phyloP scores from a whole-genome alignment of 2,113 vertebrate species.

The Semicossyphus pulcher region DNA sequence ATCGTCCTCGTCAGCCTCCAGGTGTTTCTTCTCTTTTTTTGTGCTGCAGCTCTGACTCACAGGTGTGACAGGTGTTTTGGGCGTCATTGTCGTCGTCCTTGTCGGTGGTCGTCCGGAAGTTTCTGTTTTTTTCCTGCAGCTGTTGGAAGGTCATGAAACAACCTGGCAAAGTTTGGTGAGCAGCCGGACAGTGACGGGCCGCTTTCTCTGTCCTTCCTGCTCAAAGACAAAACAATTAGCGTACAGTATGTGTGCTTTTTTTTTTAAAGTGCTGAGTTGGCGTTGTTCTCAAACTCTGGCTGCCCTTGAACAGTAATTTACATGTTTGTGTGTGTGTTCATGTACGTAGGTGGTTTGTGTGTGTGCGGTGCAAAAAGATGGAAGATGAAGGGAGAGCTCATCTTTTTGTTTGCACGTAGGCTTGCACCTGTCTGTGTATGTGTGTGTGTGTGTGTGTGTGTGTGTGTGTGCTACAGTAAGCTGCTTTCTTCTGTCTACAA shows the following conservation, averaged over 20 bases:
- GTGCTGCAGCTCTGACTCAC: constrained; percentile 25
- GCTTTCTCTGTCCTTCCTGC: background rate
- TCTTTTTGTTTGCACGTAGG: background rate
- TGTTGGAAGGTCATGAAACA: constrained; percentile 8
- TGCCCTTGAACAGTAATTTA: constrained; percentile 61
- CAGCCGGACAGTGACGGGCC: background rate
- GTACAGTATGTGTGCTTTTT: background rate
- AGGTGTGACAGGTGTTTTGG: constrained; percentile 13
- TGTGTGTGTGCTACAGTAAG: background rate
- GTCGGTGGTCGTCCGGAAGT: background rate
- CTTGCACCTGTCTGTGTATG: background rate
- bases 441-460: background rate
- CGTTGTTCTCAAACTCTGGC: constrained; percentile 51
- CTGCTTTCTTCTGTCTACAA: background rate
- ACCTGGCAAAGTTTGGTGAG: constrained; percentile 24
- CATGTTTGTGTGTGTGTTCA: constrained; percentile 43
- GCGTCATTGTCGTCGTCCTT: background rate
- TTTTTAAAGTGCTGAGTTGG: constrained; percentile 53
- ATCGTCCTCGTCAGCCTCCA: constrained; percentile 3
- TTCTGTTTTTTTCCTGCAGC: background rate
- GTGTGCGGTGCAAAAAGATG: background rate
- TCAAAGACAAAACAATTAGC: constrained; percentile 31
- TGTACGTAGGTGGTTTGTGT: constrained; percentile 1
- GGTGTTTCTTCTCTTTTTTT: constrained; percentile 12
- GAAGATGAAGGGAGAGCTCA: background rate